phyloP scores from a whole-genome alignment of 2,888 invertebrate species.

The Agapostemon virescens region DNA sequence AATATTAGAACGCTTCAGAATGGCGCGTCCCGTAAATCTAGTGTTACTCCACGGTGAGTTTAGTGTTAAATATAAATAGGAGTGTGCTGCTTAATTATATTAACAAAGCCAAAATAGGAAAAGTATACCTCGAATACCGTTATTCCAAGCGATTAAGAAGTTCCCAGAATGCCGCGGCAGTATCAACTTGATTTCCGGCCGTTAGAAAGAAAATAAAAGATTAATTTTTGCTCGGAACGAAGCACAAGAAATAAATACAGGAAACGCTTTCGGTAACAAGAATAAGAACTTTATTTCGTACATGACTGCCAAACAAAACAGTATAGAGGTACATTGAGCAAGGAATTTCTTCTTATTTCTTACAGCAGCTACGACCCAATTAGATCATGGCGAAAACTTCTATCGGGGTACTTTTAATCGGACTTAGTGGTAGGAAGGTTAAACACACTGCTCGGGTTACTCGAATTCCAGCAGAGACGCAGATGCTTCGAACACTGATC shows the following conservation, averaged over 20 bases:
- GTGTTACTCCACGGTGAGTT: too few species aligned
- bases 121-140: too few species aligned
- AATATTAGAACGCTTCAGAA: too few species aligned
- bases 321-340: not conserved
- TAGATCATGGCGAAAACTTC: conserved; percentile 17
- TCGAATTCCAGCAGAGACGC: conserved; percentile 1
- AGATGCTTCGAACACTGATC: conserved; percentile 10
- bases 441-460: conserved; percentile 8
- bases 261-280: not conserved
- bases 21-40: too few species aligned
- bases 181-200: too few species aligned
- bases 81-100: too few species aligned
- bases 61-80: too few species aligned
- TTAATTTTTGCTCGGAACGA: too few species aligned
- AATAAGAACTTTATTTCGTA: not conserved
- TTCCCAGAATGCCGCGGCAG: too few species aligned
- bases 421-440: conserved; percentile 5
- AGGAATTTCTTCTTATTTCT: conserved; percentile 1
- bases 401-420: conserved; percentile 5
- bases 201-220: too few species aligned
- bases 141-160: too few species aligned
- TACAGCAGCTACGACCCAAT: conserved; percentile 11
- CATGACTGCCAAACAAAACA: not conserved
- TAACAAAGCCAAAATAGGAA: too few species aligned
- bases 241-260: not conserved